Conservation (phyloP, 2,888 invertebrate genomes). For the Drosophila kanekoi region DNA sequence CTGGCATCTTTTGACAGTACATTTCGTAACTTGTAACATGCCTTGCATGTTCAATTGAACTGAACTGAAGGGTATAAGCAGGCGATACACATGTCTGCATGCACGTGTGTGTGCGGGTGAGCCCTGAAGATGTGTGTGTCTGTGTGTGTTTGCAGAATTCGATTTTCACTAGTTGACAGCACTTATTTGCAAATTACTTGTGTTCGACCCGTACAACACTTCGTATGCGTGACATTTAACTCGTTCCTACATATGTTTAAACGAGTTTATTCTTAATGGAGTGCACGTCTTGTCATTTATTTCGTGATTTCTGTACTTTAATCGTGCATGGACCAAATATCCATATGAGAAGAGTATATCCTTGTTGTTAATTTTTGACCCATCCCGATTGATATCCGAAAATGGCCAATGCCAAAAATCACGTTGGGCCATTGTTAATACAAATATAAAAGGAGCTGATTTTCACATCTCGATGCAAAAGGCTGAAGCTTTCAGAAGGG, state of each 20-base stretch:
- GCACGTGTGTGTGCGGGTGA: background rate
- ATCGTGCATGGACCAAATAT: conserved; percentile 2
- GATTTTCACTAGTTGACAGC: conserved; percentile 68
- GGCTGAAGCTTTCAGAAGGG: background rate
- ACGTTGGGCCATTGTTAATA: conserved; percentile 67
- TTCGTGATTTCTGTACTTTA: conserved; percentile 26
- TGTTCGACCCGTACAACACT: conserved; percentile 47
- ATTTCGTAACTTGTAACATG: conserved; percentile 61
- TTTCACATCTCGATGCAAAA: no score
- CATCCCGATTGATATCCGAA: no score
- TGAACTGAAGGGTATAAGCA: conserved; percentile 20
- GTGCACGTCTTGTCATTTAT: conserved; percentile 29
- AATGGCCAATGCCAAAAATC: conserved; percentile 2
- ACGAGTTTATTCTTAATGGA: conserved; percentile 13
- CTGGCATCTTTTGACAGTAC: conserved; percentile 57
- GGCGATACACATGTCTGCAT: conserved; percentile 19
- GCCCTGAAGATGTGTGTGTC: background rate
- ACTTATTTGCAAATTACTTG: conserved; percentile 73
- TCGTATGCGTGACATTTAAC: conserved; percentile 34
- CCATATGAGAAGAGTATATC: background rate
- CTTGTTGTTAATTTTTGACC: conserved; percentile 9
- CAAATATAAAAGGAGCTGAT: conserved; percentile 48
- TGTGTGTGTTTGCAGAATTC: conserved; percentile 28
- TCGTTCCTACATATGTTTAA: background rate
- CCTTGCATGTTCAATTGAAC: conserved; percentile 66